A percentile compares a stretch with the other conserved stretches of the same genome.
phyloP scores from a whole-genome alignment of 2,888 invertebrate species.

The Polietes domitor region DNA sequence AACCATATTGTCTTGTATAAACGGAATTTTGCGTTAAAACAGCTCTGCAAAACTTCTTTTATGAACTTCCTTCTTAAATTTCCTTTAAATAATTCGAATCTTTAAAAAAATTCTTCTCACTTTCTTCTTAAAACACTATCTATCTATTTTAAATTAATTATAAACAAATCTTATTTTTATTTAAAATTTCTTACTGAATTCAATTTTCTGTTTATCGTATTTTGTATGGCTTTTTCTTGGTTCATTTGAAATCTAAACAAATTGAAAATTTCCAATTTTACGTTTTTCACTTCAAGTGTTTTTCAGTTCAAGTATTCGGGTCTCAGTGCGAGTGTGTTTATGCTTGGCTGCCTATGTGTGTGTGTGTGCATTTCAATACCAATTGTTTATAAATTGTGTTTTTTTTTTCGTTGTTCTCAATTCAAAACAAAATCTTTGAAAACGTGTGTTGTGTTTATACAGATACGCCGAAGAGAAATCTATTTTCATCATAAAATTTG shows the following conservation, averaged over 20 bases:
- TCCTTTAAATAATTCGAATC: not conserved
- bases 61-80: not conserved
- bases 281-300: constrained; percentile 63
- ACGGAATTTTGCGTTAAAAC: constrained; percentile 12
- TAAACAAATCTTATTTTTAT: constrained; percentile 55
- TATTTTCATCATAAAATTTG: not conserved
- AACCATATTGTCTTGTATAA: constrained; percentile 32
- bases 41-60: not conserved
- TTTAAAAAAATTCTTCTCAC: not conserved
- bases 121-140: not conserved
- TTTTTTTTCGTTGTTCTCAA: not conserved
- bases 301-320: constrained; percentile 35
- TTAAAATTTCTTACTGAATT: not conserved
- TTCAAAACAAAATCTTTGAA: constrained; percentile 16
- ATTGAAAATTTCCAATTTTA: constrained; percentile 29
- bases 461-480: not conserved
- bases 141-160: constrained; percentile 46
- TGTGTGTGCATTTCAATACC: constrained; percentile 4
- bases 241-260: constrained; percentile 58
- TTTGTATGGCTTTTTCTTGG: not conserved
- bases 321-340: constrained; percentile 11
- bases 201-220: constrained; percentile 1
- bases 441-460: constrained; percentile 18
- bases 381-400: constrained; percentile 38
- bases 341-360: constrained; percentile 4